phyloP scores from a whole-genome alignment of 2,888 invertebrate species.

The Drosophila melanosoma region DNA sequence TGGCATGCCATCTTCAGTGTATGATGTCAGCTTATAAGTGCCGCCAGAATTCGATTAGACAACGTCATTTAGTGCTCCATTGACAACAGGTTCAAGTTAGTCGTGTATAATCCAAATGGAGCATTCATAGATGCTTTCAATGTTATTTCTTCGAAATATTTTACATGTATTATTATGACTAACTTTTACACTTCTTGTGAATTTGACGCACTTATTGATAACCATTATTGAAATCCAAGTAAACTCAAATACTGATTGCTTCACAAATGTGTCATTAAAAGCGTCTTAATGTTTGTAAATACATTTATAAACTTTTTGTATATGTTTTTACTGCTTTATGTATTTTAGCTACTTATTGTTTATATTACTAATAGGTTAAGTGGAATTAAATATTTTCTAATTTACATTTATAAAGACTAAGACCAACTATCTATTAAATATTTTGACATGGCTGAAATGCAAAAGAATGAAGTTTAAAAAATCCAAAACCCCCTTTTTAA shows the following conservation, averaged over 20 bases:
- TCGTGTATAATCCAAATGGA: conserved; percentile 4
- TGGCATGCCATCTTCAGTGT: conserved; percentile 48
- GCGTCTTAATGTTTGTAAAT: not conserved
- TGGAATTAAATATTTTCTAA: not conserved
- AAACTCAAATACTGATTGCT: conserved; percentile 3
- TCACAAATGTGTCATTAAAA: conserved; percentile 8
- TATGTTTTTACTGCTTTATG: not conserved
- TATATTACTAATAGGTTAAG: not conserved
- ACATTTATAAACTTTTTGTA: not conserved
- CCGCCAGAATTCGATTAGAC: conserved; percentile 38
- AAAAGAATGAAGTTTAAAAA: not conserved
- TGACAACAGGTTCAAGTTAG: conserved; percentile 11
- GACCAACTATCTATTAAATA: not conserved
- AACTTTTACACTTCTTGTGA: not conserved
- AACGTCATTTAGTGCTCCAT: conserved; percentile 17
- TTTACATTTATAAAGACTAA: not conserved
- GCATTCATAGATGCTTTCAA: not conserved
- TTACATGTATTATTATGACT: conserved; percentile 3
- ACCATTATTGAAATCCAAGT: not conserved
- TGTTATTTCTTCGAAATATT: not conserved
- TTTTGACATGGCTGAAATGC: not conserved
- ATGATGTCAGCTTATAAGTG: conserved; percentile 59
- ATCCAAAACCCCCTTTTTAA: not conserved
- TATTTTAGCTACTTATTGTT: not conserved
- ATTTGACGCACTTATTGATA: not conserved